phyloP scores from a whole-genome alignment of 1,140 invertebrate species.

The Eueides isabella region DNA sequence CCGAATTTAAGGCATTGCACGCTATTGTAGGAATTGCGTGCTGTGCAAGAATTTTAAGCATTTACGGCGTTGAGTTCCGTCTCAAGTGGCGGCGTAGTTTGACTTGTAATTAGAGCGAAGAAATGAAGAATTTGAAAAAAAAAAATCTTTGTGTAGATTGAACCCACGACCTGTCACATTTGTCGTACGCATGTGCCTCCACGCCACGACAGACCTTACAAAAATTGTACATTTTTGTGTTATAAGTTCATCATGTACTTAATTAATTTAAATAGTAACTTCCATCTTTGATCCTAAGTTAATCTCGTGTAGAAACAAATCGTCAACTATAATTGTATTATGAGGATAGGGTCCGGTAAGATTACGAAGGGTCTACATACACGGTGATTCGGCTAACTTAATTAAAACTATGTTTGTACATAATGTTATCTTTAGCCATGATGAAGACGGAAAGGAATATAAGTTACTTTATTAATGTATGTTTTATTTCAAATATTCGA shows the following conservation, averaged over 20 bases:
- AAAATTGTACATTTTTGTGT: neutral
- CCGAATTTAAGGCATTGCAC: too few species aligned
- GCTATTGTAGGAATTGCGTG: too few species aligned
- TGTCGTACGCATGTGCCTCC: too few species aligned
- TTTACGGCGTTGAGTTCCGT: too few species aligned
- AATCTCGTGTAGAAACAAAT: constrained; percentile 31
- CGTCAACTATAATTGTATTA: constrained; percentile 36
- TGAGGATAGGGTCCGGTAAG: constrained; percentile 27
- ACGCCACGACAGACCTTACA: too few species aligned
- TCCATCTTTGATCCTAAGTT: constrained; percentile 34
- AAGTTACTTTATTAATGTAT: neutral
- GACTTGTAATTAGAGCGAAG: too few species aligned
- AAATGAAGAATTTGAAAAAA: too few species aligned
- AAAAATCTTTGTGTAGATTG: too few species aligned
- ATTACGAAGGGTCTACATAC: constrained; percentile 17
- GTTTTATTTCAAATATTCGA: neutral
- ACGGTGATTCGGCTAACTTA: constrained; percentile 34
- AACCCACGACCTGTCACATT: too few species aligned
- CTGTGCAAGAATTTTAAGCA: too few species aligned
- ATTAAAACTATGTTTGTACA: constrained; percentile 44
- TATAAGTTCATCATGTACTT: neutral
- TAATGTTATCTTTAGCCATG: constrained; percentile 31
- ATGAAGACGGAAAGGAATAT: constrained; percentile 1
- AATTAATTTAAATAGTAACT: constrained; percentile 20
- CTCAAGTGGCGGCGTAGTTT: too few species aligned